Evolutionary conservation across 2,888 invertebrate species (phyloP).

Genomic region (Hydriomena furcata): DNA sequence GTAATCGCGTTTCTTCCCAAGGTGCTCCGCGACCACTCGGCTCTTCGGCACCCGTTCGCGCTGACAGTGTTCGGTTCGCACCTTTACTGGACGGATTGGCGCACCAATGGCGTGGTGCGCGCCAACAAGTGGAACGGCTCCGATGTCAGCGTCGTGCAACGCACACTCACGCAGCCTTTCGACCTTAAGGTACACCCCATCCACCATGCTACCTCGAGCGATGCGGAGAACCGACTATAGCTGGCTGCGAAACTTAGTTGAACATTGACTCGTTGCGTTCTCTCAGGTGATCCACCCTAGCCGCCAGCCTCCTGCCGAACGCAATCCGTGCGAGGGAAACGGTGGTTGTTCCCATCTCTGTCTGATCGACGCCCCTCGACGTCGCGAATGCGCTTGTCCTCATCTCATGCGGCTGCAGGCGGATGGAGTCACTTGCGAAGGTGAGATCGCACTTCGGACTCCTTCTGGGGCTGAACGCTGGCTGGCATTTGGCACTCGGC

Average conservation of each 20-base stretch:
- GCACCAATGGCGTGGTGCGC: slow-evolving; percentile 92
- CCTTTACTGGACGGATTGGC: slow-evolving; percentile 98
- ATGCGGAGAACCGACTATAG: too few relatives aligned
- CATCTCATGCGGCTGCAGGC: slow-evolving; percentile 91
- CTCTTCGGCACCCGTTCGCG: slow-evolving; percentile 94
- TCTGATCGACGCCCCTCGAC: slow-evolving; percentile 86
- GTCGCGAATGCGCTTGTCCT: slow-evolving; percentile 91
- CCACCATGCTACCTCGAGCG: too few relatives aligned
- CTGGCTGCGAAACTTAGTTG: too few relatives aligned
- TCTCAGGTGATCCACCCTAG: slow-evolving; percentile 66
- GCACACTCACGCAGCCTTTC: slow-evolving; percentile 94
- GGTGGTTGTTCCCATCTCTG: slow-evolving; percentile 93
- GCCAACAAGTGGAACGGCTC: slow-evolving; percentile 94
- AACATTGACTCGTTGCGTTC: too few relatives aligned
- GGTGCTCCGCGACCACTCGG: slow-evolving; percentile 88
- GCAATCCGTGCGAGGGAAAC: slow-evolving; percentile 88
- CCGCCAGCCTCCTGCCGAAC: slow-evolving; percentile 61
- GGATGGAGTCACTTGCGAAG: slow-evolving; percentile 77
- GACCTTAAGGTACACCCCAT: slow-evolving; percentile 96
- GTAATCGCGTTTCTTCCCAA: not conserved
- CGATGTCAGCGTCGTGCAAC: slow-evolving; percentile 90
- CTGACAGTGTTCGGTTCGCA: slow-evolving; percentile 93
- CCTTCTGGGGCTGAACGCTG: too few relatives aligned
- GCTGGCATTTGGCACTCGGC: too few relatives aligned
- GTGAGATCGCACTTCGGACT: too few relatives aligned